Evolutionary conservation across 2,113 vertebrate species (phyloP).

Genomic region (Amazona guildingii): DNA sequence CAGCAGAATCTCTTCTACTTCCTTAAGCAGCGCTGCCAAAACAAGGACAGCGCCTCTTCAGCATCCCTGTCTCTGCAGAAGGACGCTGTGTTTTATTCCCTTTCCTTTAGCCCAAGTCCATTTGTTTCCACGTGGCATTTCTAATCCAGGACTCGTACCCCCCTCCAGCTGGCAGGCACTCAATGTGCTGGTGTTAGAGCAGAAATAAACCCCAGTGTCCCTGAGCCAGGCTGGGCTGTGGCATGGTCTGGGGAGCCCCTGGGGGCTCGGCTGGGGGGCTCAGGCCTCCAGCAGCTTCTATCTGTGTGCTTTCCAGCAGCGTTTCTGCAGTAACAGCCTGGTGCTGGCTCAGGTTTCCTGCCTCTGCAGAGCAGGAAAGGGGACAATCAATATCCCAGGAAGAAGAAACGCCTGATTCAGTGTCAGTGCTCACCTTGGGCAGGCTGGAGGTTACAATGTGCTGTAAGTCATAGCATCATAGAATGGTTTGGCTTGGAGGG

Average conservation of each 20-base stretch:
- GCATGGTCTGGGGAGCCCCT: not conserved
- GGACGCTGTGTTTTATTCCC: not conserved
- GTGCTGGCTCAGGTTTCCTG: not conserved
- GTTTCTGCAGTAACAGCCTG: not conserved
- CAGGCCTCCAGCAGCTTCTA: rapidly evolving
- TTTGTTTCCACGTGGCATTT: constrained; percentile 41
- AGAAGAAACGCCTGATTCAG: not conserved
- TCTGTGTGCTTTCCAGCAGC: not conserved
- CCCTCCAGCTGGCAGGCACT: constrained; percentile 32
- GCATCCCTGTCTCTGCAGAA: not conserved
- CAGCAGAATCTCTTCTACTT: not conserved
- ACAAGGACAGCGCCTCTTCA: rapidly evolving
- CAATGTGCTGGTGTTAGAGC: not conserved
- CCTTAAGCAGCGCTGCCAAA: not conserved
- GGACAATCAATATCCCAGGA: not conserved
- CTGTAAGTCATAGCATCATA: not conserved
- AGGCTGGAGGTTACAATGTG: not conserved
- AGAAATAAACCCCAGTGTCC: not conserved
- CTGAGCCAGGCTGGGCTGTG: not conserved
- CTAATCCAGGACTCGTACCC: not conserved
- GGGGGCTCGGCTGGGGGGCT: not conserved
- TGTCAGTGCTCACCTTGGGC: not conserved
- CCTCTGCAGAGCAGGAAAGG: not conserved
- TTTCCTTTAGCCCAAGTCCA: not conserved
- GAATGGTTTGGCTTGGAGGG: not conserved